Conservation (phyloP, 2,113 vertebrate species). For the Rattus norvegicus region DNA sequence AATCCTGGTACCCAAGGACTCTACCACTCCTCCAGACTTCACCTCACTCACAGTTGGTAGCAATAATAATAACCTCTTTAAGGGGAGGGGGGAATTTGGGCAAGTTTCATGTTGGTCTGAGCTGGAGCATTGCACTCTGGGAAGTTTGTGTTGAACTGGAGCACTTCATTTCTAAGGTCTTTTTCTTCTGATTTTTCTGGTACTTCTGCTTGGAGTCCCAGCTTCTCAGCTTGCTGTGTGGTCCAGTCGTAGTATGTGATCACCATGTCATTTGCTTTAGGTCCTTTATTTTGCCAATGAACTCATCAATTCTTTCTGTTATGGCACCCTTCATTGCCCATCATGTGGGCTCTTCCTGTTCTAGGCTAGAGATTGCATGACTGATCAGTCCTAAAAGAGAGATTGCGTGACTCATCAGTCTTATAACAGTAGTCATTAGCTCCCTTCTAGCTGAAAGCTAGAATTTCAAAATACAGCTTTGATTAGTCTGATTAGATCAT, state of each 20-base stretch:
- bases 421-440: conserved; percentile 94
- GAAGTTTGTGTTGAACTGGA: conserved; percentile 95
- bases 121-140: conserved; percentile 94
- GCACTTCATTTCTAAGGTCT: conserved; percentile 91
- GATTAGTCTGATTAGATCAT: background rate
- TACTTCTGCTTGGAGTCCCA: conserved; percentile 89
- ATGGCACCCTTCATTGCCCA: conserved; percentile 81
- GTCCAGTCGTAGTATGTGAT: conserved; percentile 90
- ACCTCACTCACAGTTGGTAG: conserved; percentile 95
- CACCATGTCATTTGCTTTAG: conserved; percentile 89
- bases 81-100: conserved; percentile 96
- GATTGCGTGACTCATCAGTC: conserved; percentile 91
- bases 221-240: conserved; percentile 86
- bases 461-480: conserved; percentile 97
- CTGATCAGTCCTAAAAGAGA: conserved; percentile 90
- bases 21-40: conserved; percentile 96
- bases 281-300: conserved; percentile 89
- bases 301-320: conserved; percentile 91
- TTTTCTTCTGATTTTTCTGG: conserved; percentile 80
- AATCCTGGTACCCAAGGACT: conserved; percentile 91
- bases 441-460: conserved; percentile 95
- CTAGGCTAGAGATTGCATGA: conserved; percentile 90
- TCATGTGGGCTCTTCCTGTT: conserved; percentile 93
- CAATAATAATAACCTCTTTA: conserved; percentile 98
- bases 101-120: conserved; percentile 97